Base-by-base conservation (phyloP, 53 echinoderm and acorn worm species). In the Echinometra lucunter region DNA sequence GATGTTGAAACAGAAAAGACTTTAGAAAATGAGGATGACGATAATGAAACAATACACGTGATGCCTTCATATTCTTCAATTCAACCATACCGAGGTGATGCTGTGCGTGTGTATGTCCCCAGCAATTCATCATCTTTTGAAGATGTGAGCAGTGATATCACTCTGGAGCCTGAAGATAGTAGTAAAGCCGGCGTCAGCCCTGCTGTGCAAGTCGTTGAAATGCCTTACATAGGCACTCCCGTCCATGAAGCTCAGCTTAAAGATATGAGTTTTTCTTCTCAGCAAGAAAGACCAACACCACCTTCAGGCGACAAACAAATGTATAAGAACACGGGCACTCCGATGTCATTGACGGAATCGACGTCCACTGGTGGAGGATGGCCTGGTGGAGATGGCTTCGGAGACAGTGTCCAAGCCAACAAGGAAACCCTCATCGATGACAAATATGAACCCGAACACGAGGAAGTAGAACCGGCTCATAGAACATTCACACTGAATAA, bases 171-270 rank as follows among this genome's bases (percentile, higher is more conserved):
- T n/a, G 44, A 53, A 15, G 57, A 45, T 49, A 40, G 44, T 21
- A 58, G 37, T 28, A 25, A 66, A 44, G 60, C 17, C 32, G 94
- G 94, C 15, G 25, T 8, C 17, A 94, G 94, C 45, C 94, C 94
- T 32, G 94, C 94, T 5, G 85, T 94, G 83, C 94, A 94, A 44
- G 85, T 94, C 28, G 45, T 94, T 28, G 94, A 94, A 45, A 94
- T 63, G 60, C 94, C 94, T 55, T 94, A 94, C 58, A 58, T 85
- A 23, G 85, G 85, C 1, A 85, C 94, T 38, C 83, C 94, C 5
- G n/a, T 83, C 85, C 60, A 94, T 42, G 83, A 94, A 82, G 94
- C 83, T 16, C 83, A 94, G 66, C 87, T 94, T 28, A 57, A 85
- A 66, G 94, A 94, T 28, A 2, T 83, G 45, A 82, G 44, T 58